These are phyloP conservation scores for Macaria liturata DNA, from an alignment of 2,888 invertebrate genomes.

Conservation along the genomic window DNA sequence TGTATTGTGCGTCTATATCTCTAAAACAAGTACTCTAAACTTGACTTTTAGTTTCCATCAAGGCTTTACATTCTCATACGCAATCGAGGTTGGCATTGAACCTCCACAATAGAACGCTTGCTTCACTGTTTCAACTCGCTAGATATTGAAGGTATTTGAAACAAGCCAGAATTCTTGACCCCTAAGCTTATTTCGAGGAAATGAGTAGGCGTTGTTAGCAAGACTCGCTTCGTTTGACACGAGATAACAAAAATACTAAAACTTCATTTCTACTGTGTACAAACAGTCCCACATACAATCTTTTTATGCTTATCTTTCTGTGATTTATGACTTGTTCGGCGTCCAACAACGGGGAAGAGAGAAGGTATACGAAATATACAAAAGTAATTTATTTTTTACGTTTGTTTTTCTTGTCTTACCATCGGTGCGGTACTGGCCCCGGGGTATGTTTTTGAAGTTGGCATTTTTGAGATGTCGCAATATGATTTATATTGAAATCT, in stretches of 20 bases:
- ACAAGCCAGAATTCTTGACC: conserved; percentile 33
- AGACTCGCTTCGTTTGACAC: conserved; percentile 67
- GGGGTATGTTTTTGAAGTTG: conserved; percentile 80
- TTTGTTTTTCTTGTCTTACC: conserved; percentile 81
- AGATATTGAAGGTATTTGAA: conserved; percentile 3
- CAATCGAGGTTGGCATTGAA: no score
- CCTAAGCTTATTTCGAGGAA: conserved; percentile 59
- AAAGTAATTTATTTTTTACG: conserved; percentile 82
- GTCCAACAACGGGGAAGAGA: conserved; percentile 81
- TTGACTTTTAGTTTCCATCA: no score
- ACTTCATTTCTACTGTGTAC: conserved; percentile 79
- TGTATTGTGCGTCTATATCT: no score
- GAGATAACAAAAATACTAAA: conserved; percentile 80
- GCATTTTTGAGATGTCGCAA: conserved; percentile 82
- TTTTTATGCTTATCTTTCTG: conserved; percentile 83
- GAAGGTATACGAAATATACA: conserved; percentile 82
- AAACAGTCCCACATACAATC: conserved; percentile 70
- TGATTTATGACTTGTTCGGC: conserved; percentile 81
- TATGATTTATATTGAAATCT: conserved; percentile 76
- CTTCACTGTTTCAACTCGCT: no score
- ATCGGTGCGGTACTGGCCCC: conserved; percentile 75
- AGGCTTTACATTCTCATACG: no score
- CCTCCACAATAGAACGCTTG: no score
- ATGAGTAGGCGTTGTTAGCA: conserved; percentile 64
- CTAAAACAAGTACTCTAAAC: no score